phyloP scores from a whole-genome alignment of 2,888 invertebrate species.

The Zygothrica quintamaculata region DNA sequence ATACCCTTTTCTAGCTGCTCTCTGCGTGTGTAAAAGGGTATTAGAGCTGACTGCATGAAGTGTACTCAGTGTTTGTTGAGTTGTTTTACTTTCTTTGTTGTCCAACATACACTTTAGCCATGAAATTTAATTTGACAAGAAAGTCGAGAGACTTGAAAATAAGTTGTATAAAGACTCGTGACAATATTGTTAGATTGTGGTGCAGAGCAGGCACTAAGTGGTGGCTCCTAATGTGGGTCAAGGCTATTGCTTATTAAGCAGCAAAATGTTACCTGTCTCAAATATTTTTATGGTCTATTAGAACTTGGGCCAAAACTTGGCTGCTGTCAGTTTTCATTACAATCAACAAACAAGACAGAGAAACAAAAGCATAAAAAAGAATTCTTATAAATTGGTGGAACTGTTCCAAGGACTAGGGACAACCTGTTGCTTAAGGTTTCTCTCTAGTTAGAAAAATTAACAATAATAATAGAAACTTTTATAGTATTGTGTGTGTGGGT shows the following conservation, averaged over 20 bases:
- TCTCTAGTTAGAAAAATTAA: constrained; percentile 18
- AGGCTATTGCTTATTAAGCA: constrained; percentile 72
- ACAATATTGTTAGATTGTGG: constrained; percentile 33
- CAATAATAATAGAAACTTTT: constrained; percentile 33
- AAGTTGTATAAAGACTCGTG: constrained; percentile 24
- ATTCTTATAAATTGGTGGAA: constrained; percentile 22
- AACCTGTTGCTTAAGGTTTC: constrained; percentile 76
- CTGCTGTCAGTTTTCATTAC: constrained; percentile 50
- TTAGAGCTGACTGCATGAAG: constrained; percentile 9
- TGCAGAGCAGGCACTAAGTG: not conserved
- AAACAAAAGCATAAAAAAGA: constrained; percentile 20
- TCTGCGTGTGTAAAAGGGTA: not conserved
- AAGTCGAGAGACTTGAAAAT: constrained; percentile 49
- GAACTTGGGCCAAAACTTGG: constrained; percentile 20
- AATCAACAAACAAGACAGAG: constrained; percentile 12
- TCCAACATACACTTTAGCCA: constrained; percentile 16
- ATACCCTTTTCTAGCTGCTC: not conserved
- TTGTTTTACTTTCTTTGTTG: too few relatives aligned
- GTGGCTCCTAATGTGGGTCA: constrained; percentile 58
- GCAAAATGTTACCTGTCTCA: constrained; percentile 52
- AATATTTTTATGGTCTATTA: constrained; percentile 57
- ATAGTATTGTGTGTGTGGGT: constrained; percentile 44
- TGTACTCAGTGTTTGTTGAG: constrained; percentile 22
- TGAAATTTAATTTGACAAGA: constrained; percentile 41
- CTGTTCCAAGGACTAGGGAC: constrained; percentile 17